These are phyloP conservation scores for Probaryconus sp. DNA, from an alignment of 1,140 invertebrate species.

Conservation along the genomic window DNA sequence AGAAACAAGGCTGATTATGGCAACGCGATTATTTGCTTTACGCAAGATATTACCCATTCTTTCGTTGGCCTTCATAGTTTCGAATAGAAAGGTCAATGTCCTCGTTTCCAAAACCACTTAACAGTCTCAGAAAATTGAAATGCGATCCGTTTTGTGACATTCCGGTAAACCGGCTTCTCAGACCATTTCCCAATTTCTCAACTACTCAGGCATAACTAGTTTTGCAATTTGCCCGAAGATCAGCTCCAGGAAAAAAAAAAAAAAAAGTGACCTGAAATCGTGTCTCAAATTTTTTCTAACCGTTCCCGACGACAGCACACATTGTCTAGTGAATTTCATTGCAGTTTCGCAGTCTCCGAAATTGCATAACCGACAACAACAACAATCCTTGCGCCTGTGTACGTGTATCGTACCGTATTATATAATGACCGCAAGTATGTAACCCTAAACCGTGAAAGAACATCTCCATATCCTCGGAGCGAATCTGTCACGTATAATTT, in stretches of 20 bases:
- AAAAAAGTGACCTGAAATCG: too few species aligned
- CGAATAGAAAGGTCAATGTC: constrained; percentile 24
- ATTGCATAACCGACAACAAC: background rate
- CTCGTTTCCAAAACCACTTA: constrained; percentile 16
- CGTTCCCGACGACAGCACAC: too few species aligned
- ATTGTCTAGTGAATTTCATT: too few species aligned
- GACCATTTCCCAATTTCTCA: background rate
- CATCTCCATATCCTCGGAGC: constrained; percentile 43
- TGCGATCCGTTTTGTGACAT: background rate
- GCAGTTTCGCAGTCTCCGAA: too few species aligned
- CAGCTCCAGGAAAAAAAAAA: too few species aligned
- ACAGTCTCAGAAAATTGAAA: constrained; percentile 1
- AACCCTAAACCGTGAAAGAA: constrained; percentile 27
- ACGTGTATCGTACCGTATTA: constrained; percentile 14
- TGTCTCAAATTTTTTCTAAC: constrained; percentile 11
- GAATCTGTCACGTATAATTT: constrained; percentile 53
- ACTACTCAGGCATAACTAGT: too few species aligned
- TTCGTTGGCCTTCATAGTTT: constrained; percentile 29
- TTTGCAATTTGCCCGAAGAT: too few species aligned
- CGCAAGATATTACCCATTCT: background rate
- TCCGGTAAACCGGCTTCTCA: background rate
- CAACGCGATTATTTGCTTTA: constrained; percentile 2
- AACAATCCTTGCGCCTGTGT: constrained; percentile 28
- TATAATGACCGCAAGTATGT: constrained; percentile 35
- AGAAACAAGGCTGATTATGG: too few species aligned